These are phyloP conservation scores for Drosophila fungiperda DNA, from an alignment of 2,888 invertebrate genomes.

Conservation along the genomic window DNA sequence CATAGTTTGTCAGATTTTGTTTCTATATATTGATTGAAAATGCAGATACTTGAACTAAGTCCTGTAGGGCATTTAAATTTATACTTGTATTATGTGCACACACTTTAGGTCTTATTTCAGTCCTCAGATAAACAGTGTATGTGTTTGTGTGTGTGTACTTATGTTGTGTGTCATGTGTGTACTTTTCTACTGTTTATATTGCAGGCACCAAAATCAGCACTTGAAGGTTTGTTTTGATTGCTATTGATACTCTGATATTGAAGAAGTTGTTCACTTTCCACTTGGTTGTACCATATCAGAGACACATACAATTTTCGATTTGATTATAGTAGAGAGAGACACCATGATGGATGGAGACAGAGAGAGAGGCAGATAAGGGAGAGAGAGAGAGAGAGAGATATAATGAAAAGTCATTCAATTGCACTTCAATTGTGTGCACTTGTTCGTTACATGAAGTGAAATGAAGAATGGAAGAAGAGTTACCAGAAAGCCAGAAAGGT, in stretches of 20 bases:
- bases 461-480: slow-evolving; percentile 1
- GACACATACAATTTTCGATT: slow-evolving; percentile 11
- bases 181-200: slow-evolving; percentile 70
- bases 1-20: background rate
- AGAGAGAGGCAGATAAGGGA: slow-evolving; percentile 4
- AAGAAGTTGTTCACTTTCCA: slow-evolving; percentile 51
- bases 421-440: slow-evolving; percentile 52
- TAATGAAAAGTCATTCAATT: slow-evolving; percentile 77
- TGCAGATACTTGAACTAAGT: background rate
- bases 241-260: slow-evolving; percentile 68
- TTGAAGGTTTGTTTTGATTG: slow-evolving; percentile 78
- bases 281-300: slow-evolving; percentile 35
- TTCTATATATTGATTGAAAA: background rate
- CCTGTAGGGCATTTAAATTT: slow-evolving; percentile 19
- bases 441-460: slow-evolving; percentile 27
- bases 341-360: background rate
- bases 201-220: slow-evolving; percentile 78
- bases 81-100: slow-evolving; percentile 17
- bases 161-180: slow-evolving; percentile 28
- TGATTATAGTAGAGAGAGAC: slow-evolving; percentile 3
- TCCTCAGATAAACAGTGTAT: background rate
- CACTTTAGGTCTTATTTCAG: slow-evolving; percentile 2
- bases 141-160: slow-evolving; percentile 14
- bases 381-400: slow-evolving; percentile 13
- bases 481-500: slow-evolving; percentile 24